A percentile compares a stretch with the other conserved stretches of the same genome.
phyloP scores from a whole-genome alignment of 2,113 vertebrate genomes.

The Isurus oxyrinchus region DNA sequence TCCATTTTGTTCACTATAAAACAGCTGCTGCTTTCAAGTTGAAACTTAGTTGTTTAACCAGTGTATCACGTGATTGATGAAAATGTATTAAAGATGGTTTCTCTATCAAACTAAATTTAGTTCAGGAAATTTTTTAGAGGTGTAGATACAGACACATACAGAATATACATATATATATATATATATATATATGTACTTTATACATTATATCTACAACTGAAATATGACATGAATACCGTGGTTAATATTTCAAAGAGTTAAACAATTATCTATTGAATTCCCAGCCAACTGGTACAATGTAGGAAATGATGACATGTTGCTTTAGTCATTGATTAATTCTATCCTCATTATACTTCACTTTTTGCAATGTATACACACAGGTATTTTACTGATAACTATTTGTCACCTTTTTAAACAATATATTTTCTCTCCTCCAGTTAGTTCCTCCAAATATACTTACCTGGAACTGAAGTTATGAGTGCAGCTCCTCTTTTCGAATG shows the following conservation, averaged over 20 bases:
- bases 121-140: not conserved
- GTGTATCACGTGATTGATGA: conserved; percentile 60
- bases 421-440: not conserved
- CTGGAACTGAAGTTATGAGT: not conserved
- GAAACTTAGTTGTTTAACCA: conserved; percentile 62
- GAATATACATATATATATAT: too few relatives aligned
- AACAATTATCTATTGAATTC: not conserved
- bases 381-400: not conserved
- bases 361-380: not conserved
- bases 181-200: not conserved
- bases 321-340: not conserved
- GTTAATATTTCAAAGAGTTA: not conserved
- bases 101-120: not conserved
- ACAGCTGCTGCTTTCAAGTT: conserved; percentile 67
- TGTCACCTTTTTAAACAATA: not conserved
- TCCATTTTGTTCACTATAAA: conserved; percentile 81
- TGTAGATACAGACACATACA: not conserved
- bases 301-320: not conserved
- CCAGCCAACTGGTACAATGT: not conserved
- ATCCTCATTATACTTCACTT: not conserved
- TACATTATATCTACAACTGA: not conserved
- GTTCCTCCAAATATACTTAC: too few relatives aligned
- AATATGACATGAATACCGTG: not conserved
- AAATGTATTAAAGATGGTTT: not conserved
- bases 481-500: not conserved